phyloP scores from a whole-genome alignment of 2,113 vertebrate species.

The Tylochromis polylepis region DNA sequence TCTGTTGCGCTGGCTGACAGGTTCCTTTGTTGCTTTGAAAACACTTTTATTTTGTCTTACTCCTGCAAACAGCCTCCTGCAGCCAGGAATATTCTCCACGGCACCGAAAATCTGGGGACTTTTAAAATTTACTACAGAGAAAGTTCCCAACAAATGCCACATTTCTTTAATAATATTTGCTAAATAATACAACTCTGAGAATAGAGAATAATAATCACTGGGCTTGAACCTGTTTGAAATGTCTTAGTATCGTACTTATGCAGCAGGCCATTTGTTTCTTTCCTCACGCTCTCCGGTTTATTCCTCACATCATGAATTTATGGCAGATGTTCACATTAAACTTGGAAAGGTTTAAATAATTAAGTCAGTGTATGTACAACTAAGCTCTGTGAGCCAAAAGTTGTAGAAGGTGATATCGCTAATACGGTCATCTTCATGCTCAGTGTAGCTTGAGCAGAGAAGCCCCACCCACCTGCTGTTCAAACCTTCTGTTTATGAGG shows the following conservation, averaged over 20 bases:
- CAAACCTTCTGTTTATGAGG: neutral
- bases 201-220: accelerated
- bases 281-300: no score
- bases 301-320: neutral
- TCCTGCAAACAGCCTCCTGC: neutral
- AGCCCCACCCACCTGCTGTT: neutral
- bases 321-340: neutral
- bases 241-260: neutral
- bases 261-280: no score
- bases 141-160: neutral
- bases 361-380: neutral
- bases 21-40: neutral
- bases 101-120: neutral
- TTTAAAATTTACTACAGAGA: neutral
- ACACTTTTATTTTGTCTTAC: neutral
- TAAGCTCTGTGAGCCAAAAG: neutral
- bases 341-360: neutral
- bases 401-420: neutral
- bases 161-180: neutral
- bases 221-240: neutral
- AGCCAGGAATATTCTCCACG: neutral
- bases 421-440: neutral
- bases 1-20: neutral
- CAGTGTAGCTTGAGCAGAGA: accelerated
- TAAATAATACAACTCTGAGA: neutral